Evolutionary conservation across 2,888 invertebrate genomes (phyloP).

Genomic region (Resseliella maxima): DNA sequence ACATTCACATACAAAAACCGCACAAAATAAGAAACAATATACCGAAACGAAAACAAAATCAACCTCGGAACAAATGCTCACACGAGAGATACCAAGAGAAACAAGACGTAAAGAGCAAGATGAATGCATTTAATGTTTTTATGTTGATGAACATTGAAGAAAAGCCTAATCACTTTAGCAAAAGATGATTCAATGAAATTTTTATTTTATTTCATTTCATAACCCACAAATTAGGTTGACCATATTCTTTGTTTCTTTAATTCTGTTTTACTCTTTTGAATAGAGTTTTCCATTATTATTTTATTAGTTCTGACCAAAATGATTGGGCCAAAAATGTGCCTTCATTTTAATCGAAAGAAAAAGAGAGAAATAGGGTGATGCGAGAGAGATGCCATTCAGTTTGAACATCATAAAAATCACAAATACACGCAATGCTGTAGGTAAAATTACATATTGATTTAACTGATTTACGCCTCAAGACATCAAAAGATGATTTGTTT

Average conservation of each 20-base stretch:
- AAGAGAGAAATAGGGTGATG: too few relatives aligned
- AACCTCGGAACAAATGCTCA: not conserved
- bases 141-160: not conserved
- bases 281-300: not conserved
- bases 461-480: not conserved
- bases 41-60: constrained; percentile 35
- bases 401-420: not conserved
- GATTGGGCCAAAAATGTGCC: not conserved
- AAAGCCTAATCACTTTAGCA: not conserved
- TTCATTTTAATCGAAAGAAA: not conserved
- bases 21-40: not conserved
- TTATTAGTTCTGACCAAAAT: too few relatives aligned
- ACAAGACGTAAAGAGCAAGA: too few relatives aligned
- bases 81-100: too few relatives aligned
- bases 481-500: not conserved
- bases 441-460: constrained; percentile 14
- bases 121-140: not conserved
- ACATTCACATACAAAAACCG: constrained; percentile 39
- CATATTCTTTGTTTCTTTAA: not conserved
- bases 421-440: constrained; percentile 29
- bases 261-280: not conserved
- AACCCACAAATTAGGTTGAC: constrained; percentile 10
- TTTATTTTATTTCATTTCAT: not conserved
- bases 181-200: constrained; percentile 24
- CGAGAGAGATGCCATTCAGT: not conserved